Evolutionary conservation across 1,140 invertebrate species (phyloP).

Genomic region (Pomacea maculata): DNA sequence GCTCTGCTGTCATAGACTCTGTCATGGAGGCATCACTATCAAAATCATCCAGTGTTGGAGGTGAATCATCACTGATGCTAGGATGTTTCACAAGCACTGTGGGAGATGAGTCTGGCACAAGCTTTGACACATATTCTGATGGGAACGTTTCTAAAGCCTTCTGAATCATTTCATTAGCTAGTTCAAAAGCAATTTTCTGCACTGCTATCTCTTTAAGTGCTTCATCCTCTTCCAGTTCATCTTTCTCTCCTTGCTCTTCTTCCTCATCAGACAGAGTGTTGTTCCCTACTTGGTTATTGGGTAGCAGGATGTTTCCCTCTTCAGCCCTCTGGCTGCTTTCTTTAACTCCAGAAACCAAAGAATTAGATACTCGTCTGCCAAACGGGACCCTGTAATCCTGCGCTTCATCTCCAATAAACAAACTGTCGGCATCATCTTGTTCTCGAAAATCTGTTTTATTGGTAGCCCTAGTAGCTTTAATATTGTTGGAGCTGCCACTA

Average conservation of each 20-base stretch:
- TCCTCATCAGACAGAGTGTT: background rate
- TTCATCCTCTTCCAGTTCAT: background rate
- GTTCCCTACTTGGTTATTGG: too few relatives aligned
- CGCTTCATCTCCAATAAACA: background rate
- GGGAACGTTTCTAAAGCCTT: slow-evolving; percentile 43
- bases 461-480: background rate
- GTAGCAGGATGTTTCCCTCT: too few relatives aligned
- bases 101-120: background rate
- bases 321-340: too few relatives aligned
- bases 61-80: slow-evolving; percentile 21
- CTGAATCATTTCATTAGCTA: slow-evolving; percentile 47
- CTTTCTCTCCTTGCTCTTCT: background rate
- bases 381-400: background rate
- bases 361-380: background rate
- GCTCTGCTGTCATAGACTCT: background rate
- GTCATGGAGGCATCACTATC: background rate
- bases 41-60: slow-evolving; percentile 2
- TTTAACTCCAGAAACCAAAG: too few relatives aligned
- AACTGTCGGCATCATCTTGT: background rate
- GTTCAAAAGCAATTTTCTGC: slow-evolving; percentile 38
- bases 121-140: slow-evolving; percentile 4
- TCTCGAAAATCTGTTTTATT: background rate
- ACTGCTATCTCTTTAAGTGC: slow-evolving; percentile 25
- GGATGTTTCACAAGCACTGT: background rate
- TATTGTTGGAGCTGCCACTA: slow-evolving; percentile 8